Evolutionary conservation across 2,797 vertebrate genomes (phyloP).

Genomic region (Otus scops): DNA sequence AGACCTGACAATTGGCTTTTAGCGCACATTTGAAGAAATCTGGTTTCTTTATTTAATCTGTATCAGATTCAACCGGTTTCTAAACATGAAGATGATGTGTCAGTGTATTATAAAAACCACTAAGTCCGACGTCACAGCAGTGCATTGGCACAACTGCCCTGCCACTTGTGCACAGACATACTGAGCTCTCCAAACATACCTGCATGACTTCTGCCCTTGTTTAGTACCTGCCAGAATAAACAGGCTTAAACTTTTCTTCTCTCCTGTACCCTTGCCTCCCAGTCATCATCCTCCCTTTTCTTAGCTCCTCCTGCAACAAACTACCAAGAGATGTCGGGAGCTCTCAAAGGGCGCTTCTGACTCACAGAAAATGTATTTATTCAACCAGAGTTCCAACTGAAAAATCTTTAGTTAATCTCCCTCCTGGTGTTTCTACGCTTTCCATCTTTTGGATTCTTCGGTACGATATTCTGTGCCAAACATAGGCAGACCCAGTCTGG

Average conservation of each 20-base stretch:
- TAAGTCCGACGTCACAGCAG: not conserved
- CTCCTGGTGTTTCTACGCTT: not conserved
- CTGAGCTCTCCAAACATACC: not conserved
- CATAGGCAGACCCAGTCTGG: not conserved
- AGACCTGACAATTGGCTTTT: not conserved
- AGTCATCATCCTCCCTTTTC: not conserved
- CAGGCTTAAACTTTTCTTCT: not conserved
- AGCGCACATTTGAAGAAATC: not conserved
- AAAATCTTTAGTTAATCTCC: not conserved
- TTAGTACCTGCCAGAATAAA: not conserved
- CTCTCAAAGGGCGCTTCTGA: not conserved
- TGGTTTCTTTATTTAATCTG: not conserved
- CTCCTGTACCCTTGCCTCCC: not conserved
- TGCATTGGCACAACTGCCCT: not conserved
- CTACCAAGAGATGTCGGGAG: not conserved
- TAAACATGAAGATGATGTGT: not conserved
- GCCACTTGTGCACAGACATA: not conserved
- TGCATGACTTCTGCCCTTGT: not conserved
- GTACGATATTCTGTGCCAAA: not conserved
- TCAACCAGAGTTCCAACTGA: not conserved
- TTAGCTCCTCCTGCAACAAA: not conserved
- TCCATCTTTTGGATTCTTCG: not conserved
- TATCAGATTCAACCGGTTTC: not conserved
- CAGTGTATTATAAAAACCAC: not conserved
- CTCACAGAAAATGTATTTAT: not conserved